These are phyloP conservation scores for Ceratitis capitata DNA, from an alignment of 1,140 invertebrate species.

Conservation along the genomic window DNA sequence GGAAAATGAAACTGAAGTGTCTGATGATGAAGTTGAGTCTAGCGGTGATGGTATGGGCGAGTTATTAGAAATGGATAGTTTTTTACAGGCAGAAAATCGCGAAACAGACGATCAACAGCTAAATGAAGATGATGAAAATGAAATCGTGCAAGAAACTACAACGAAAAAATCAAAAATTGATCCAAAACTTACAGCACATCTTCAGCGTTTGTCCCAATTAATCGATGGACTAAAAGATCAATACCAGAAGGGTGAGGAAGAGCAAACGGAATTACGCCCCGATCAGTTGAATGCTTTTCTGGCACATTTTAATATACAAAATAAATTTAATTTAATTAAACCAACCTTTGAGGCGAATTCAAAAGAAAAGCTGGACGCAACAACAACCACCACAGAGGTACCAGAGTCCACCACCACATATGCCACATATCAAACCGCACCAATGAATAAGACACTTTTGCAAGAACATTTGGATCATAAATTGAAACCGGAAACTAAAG, in stretches of 20 bases:
- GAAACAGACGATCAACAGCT: constrained; percentile 42
- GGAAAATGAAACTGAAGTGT: not conserved
- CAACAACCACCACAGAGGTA: constrained; percentile 36
- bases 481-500: constrained; percentile 57
- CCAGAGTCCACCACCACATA: not conserved
- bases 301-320: constrained; percentile 62
- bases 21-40: constrained; percentile 48
- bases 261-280: constrained; percentile 56
- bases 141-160: not conserved
- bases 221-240: constrained; percentile 62
- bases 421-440: constrained; percentile 16
- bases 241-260: constrained; percentile 48
- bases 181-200: constrained; percentile 58
- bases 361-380: not conserved
- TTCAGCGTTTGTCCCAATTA: constrained; percentile 60
- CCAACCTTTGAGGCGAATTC: constrained; percentile 7
- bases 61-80: constrained; percentile 51
- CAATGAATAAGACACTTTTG: constrained; percentile 50
- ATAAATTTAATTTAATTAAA: constrained; percentile 51
- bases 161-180: constrained; percentile 48
- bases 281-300: constrained; percentile 63
- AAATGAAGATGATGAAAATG: not conserved
- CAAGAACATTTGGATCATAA: constrained; percentile 53
- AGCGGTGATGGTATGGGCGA: constrained; percentile 55
- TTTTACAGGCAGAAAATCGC: constrained; percentile 49